Conservation (phyloP, 1,140 invertebrate species). For the Pantala flavescens region DNA sequence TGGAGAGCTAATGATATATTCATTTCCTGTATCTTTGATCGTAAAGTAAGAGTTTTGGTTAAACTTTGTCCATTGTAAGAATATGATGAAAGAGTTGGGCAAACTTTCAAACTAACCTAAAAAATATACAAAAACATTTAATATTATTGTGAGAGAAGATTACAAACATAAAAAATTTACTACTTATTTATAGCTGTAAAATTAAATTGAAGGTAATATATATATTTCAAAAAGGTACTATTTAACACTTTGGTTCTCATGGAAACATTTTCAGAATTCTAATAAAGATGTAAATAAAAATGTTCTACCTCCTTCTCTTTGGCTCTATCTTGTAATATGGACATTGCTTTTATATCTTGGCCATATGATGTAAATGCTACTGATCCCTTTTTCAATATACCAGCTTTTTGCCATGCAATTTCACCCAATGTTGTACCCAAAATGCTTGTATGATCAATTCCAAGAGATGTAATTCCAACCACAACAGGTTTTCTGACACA, state of each 20-base stretch:
- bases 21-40: neutral
- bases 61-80: neutral
- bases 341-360: conserved; percentile 55
- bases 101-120: neutral
- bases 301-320: conserved; percentile 45
- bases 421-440: conserved; percentile 73
- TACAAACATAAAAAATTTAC: no score
- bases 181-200: no score
- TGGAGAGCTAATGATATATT: neutral
- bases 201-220: no score
- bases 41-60: neutral
- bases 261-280: no score
- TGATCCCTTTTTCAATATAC: conserved; percentile 77
- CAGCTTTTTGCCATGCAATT: conserved; percentile 92
- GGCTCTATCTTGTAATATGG: conserved; percentile 56
- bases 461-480: conserved; percentile 83
- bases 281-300: no score
- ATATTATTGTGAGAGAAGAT: no score
- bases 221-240: no score
- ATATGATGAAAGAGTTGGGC: neutral
- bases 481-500: conserved; percentile 61
- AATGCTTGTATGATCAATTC: conserved; percentile 78
- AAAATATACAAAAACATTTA: neutral
- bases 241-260: no score
- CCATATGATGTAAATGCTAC: conserved; percentile 59